Evolutionary conservation across 2,888 invertebrate species (phyloP).

Genomic region (Lithosia quadra): DNA sequence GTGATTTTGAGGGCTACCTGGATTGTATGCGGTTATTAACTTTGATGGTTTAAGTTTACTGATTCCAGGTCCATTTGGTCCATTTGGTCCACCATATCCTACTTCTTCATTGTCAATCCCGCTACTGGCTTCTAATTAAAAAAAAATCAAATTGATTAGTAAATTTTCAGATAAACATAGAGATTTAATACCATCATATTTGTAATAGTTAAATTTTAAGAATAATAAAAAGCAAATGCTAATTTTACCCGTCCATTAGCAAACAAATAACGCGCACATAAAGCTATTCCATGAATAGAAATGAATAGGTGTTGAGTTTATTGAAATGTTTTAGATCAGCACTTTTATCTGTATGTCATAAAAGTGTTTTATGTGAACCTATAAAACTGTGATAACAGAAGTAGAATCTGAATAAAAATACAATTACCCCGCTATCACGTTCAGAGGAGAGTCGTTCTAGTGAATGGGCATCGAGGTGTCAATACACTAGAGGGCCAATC

Average conservation of each 20-base stretch:
- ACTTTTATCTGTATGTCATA: slow-evolving; percentile 25
- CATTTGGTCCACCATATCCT: neutral
- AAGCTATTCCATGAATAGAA: slow-evolving; percentile 20
- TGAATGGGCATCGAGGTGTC: slow-evolving; percentile 58
- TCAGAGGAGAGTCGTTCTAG: slow-evolving; percentile 54
- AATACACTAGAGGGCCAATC: slow-evolving; percentile 55
- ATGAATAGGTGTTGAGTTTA: slow-evolving; percentile 9
- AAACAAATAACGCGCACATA: slow-evolving; percentile 8
- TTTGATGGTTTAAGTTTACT: slow-evolving; percentile 10
- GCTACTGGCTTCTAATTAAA: slow-evolving; percentile 16
- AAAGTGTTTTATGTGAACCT: slow-evolving; percentile 38
- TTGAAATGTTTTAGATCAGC: slow-evolving; percentile 18
- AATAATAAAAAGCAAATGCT: neutral
- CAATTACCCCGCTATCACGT: slow-evolving; percentile 55
- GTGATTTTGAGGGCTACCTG: slow-evolving; percentile 9
- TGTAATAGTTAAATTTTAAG: neutral
- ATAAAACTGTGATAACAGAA: slow-evolving; percentile 49
- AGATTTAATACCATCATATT: neutral
- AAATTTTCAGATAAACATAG: neutral
- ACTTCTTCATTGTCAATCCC: neutral
- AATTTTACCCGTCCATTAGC: neutral
- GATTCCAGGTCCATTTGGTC: neutral
- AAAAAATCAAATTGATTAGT: slow-evolving; percentile 2
- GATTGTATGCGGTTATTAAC: neutral
- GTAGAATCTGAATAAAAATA: slow-evolving; percentile 49